phyloP scores from a whole-genome alignment of 2,888 invertebrate genomes.

The Sphaerophoria rueppellii region DNA sequence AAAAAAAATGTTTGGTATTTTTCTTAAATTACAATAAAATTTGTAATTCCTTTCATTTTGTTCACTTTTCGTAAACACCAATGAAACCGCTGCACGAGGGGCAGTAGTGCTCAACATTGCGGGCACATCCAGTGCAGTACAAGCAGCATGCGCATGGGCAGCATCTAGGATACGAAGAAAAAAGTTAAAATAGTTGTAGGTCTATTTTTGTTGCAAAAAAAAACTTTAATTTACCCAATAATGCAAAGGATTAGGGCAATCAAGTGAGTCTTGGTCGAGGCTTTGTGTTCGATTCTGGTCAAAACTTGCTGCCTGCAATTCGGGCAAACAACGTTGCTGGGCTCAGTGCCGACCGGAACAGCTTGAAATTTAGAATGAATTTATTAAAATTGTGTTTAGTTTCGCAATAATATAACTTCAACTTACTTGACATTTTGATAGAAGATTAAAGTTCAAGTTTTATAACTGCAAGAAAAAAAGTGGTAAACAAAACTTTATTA shows the following conservation, averaged over 20 bases:
- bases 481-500: neutral
- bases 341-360: slow-evolving; percentile 81
- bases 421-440: slow-evolving; percentile 44
- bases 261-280: slow-evolving; percentile 84
- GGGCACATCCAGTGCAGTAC: slow-evolving; percentile 83
- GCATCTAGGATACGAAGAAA: slow-evolving; percentile 74
- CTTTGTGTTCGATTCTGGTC: slow-evolving; percentile 81
- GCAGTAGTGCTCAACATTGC: slow-evolving; percentile 83
- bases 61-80: slow-evolving; percentile 77
- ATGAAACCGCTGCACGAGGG: slow-evolving; percentile 82
- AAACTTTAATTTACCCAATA: slow-evolving; percentile 42
- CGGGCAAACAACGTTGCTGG: slow-evolving; percentile 82
- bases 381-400: neutral
- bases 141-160: slow-evolving; percentile 82
- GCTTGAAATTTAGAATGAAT: slow-evolving; percentile 29
- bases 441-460: neutral
- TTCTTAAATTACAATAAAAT: neutral
- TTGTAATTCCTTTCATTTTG: neutral
- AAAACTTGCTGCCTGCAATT: slow-evolving; percentile 82
- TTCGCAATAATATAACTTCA: neutral
- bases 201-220: neutral
- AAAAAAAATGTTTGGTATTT: neutral
- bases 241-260: slow-evolving; percentile 83
- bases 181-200: neutral
- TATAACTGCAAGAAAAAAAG: neutral